Evolutionary conservation across 2,113 vertebrate species (phyloP).

Genomic region (Melanocharis versteri): DNA sequence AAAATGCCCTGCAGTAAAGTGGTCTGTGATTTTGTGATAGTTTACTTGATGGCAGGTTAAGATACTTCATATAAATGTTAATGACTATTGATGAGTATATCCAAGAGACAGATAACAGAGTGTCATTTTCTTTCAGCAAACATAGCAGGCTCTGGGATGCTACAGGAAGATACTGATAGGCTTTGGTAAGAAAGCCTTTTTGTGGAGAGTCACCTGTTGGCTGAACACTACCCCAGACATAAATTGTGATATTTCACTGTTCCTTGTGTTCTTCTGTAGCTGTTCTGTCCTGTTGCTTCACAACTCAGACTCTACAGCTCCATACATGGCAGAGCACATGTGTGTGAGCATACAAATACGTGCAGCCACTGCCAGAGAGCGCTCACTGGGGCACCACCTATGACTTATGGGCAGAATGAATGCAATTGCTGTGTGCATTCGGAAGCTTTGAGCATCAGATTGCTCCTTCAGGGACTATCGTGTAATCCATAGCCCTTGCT

Average conservation of each 20-base stretch:
- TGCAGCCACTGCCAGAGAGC: background rate
- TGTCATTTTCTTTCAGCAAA: background rate
- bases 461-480: background rate
- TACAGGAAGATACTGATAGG: fast-evolving
- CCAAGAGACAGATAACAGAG: background rate
- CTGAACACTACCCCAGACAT: background rate
- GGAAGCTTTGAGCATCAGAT: background rate
- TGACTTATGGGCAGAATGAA: background rate
- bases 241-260: background rate
- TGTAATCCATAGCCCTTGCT: background rate
- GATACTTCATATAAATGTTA: background rate
- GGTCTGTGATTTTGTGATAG: background rate
- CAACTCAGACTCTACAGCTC: background rate
- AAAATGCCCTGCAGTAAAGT: background rate
- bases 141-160: background rate
- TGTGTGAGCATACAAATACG: background rate
- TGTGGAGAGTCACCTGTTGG: background rate
- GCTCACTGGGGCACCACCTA: background rate
- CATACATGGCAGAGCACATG: background rate
- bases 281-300: background rate
- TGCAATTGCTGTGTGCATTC: background rate
- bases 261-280: background rate
- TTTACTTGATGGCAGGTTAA: background rate
- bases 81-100: background rate
- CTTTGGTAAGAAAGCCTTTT: background rate